Evolutionary conservation across 1,140 invertebrate species (phyloP).

Genomic region (Catajapyx aquilonaris): DNA sequence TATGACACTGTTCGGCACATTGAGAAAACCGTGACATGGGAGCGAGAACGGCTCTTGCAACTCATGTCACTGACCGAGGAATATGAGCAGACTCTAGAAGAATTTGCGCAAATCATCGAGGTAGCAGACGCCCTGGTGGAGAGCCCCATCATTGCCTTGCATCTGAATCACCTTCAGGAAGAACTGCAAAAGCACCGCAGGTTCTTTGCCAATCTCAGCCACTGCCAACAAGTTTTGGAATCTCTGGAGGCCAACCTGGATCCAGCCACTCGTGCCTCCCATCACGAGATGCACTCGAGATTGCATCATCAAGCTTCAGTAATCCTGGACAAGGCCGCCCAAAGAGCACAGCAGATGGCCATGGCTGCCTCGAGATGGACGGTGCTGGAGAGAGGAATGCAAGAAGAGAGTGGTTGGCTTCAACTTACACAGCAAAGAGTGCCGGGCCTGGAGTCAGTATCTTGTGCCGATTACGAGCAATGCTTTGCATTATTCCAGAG

Average conservation of each 20-base stretch:
- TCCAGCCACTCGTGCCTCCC: conserved; percentile 44
- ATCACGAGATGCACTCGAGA: conserved; percentile 48
- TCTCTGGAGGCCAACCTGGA: conserved; percentile 64
- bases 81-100: conserved; percentile 63
- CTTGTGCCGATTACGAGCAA: conserved; percentile 56
- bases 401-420: conserved; percentile 59
- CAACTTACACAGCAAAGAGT: conserved; percentile 56
- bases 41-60: conserved; percentile 50
- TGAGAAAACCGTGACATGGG: conserved; percentile 37
- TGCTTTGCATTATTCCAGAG: conserved; percentile 51
- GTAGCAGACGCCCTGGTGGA: conserved; percentile 55
- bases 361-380: conserved; percentile 63
- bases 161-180: conserved; percentile 52
- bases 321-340: conserved; percentile 54
- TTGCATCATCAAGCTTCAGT: conserved; percentile 46
- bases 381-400: conserved; percentile 51
- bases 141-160: conserved; percentile 44
- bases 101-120: conserved; percentile 62
- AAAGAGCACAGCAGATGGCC: conserved; percentile 55
- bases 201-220: conserved; percentile 68
- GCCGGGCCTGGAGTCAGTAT: conserved; percentile 50
- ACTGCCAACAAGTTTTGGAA: conserved; percentile 55
- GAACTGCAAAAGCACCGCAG: conserved; percentile 73
- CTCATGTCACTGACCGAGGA: conserved; percentile 51
- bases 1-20: conserved; percentile 42